Conservation (phyloP, 2,888 invertebrate genomes). For the Disparrhopalites patrizii region DNA sequence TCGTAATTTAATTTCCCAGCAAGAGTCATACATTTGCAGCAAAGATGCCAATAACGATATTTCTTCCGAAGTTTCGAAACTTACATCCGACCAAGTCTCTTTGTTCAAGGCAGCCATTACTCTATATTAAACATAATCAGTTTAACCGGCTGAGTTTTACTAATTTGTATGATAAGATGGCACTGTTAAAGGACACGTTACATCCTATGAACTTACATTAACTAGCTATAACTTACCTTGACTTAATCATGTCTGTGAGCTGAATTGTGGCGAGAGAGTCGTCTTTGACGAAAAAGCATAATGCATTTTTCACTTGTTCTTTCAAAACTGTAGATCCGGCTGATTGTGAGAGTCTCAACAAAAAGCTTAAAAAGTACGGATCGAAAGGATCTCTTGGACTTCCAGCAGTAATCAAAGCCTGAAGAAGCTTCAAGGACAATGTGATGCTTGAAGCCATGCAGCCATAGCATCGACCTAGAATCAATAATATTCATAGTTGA, state of each 20-base stretch:
- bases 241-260: constrained; percentile 45
- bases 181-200: neutral
- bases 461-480: constrained; percentile 72
- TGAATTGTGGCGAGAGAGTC: constrained; percentile 45
- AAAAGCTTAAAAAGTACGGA: constrained; percentile 45
- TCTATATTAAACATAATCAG: neutral
- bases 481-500: too few relatives aligned
- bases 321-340: constrained; percentile 47
- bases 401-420: constrained; percentile 47
- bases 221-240: constrained; percentile 32
- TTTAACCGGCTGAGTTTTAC: neutral
- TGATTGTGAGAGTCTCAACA: constrained; percentile 45
- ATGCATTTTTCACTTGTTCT: constrained; percentile 47
- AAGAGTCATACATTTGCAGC: constrained; percentile 86
- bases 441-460: constrained; percentile 57
- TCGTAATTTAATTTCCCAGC: constrained; percentile 86
- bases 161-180: neutral
- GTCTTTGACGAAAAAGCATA: constrained; percentile 48
- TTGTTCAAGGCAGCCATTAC: constrained; percentile 44
- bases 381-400: constrained; percentile 47
- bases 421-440: constrained; percentile 45
- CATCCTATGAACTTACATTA: too few relatives aligned
- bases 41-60: constrained; percentile 81
- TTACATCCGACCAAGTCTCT: constrained; percentile 56
- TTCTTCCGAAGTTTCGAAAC: constrained; percentile 61